Evolutionary conservation across 2,888 invertebrate genomes (phyloP).

Genomic region (Drosophila mettleri): DNA sequence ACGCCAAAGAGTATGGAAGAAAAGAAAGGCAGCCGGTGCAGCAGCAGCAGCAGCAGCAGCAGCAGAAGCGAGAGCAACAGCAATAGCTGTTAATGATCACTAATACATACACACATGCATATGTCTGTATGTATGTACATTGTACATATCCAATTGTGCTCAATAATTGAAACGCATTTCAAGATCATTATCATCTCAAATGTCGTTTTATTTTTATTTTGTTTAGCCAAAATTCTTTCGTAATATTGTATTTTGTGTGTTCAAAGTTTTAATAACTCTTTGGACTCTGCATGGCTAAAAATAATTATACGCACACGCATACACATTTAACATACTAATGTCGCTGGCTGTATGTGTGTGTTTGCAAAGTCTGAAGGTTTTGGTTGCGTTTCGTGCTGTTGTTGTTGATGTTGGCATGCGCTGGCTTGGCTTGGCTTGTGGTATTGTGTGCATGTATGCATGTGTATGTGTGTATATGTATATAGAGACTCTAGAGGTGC

Average conservation of each 20-base stretch:
- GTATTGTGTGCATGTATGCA: conserved; percentile 23
- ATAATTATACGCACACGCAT: conserved; percentile 43
- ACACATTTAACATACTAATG: conserved; percentile 19
- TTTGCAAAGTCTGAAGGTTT: conserved; percentile 72
- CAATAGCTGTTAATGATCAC: conserved; percentile 34
- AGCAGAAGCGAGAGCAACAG: background rate
- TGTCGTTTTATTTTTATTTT: background rate
- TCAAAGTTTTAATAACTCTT: conserved; percentile 47
- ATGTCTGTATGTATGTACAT: no score
- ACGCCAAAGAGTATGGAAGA: conserved; percentile 21
- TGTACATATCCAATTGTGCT: conserved; percentile 20
- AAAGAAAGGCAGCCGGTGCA: conserved; percentile 11
- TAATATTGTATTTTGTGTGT: conserved; percentile 19
- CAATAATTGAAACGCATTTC: conserved; percentile 19
- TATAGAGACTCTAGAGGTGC: conserved; percentile 47
- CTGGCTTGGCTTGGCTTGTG: conserved; percentile 32
- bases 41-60: background rate
- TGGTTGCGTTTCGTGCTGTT: conserved; percentile 44
- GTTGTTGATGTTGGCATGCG: conserved; percentile 42
- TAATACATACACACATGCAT: conserved; percentile 5
- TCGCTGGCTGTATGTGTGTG: conserved; percentile 25
- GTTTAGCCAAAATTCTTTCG: conserved; percentile 5
- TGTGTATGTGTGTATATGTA: conserved; percentile 14
- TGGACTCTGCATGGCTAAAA: conserved; percentile 54
- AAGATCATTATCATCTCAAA: conserved; percentile 27